A percentile compares a stretch with the other conserved stretches of the same genome.
phyloP scores from a whole-genome alignment of 2,113 vertebrate species.

The Girardinichthys multiradiatus region DNA sequence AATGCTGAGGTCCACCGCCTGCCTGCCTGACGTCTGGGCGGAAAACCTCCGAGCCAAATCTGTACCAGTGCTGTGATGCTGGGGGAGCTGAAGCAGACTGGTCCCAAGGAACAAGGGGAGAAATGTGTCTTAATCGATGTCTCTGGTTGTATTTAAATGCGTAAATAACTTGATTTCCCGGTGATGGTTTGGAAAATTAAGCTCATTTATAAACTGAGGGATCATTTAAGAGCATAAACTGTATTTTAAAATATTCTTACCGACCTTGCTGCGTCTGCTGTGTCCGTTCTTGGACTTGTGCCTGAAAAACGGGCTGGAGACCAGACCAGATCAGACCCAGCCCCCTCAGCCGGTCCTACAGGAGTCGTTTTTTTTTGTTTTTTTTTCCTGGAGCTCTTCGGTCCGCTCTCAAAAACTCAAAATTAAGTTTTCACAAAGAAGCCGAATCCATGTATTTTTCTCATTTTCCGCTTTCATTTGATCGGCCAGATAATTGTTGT shows the following conservation, averaged over 20 bases:
- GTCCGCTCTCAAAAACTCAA: too few species aligned
- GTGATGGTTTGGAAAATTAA: too few species aligned
- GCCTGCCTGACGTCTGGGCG: slow-evolving; percentile 52
- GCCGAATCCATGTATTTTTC: background rate
- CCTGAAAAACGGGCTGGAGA: slow-evolving; percentile 11
- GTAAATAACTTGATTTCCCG: background rate
- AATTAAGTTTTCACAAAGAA: background rate
- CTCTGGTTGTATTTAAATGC: background rate
- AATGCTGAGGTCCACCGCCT: slow-evolving; percentile 33
- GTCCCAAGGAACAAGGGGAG: too few species aligned
- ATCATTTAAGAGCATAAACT: background rate
- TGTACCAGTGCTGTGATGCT: background rate
- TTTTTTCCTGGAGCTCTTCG: background rate
- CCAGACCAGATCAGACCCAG: slow-evolving; percentile 10
- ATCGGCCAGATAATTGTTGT: background rate
- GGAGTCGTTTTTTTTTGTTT: background rate
- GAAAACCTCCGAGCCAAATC: slow-evolving; percentile 45
- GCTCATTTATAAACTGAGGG: background rate
- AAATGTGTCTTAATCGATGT: too few species aligned
- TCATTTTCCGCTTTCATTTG: background rate
- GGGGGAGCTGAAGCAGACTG: too few species aligned
- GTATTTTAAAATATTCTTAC: slow-evolving; percentile 33
- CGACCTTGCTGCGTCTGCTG: slow-evolving; percentile 5
- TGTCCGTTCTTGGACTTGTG: slow-evolving; percentile 19
- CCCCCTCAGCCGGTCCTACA: slow-evolving; percentile 15